Evolutionary conservation across 2,888 invertebrate species (phyloP), one percentile per base, ranked within the genome.

Genomic region (Agrypnus murinus): DNA sequence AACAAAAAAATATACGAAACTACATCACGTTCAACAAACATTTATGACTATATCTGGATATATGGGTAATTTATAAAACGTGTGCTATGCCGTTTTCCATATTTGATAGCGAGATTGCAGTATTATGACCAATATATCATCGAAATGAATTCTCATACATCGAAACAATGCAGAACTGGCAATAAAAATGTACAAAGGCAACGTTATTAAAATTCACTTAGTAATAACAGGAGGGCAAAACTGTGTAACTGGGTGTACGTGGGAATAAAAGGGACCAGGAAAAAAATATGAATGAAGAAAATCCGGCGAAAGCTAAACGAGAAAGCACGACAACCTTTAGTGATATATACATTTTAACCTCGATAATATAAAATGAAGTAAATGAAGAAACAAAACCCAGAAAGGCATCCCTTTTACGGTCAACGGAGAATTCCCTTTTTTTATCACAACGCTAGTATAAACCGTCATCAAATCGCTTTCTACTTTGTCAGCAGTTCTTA

Each of bases 121-220:
- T 77, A 78, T 78, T 76, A 70, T 74, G 69, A 62, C 68, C 73
- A 72, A 80, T 80, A 80, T 78, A 79, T 80, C 79, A 78, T 77
- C 71, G 69, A 72, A 77, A 77, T 77, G 77, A 76, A 77, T 78
- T 68, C 65, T 71, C 67, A 65, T 69, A 72, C 69, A 72, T 72
- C 72, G 72, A 72, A 69, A 72, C 72, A 72, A 69, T 72, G 69
- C 72, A 65, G 65, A 65, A 72, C 60, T 34, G 60, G 69, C 69
- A 72, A 69, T 72, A 72, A 72, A 72, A 72, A 62, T 72, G 65
- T 72, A 77, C 74, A 74, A 46, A 70, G 25, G 67, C 72, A 65
- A 62, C 64, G 75, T 77, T 76, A 77, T 77, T 76, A 76, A 75
- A 77, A 73, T 75, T 76, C 74, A 74, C 75, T 77, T 76, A 76